A percentile compares a stretch with the other conserved stretches of the same genome.
These are phyloP conservation scores for Agrypnia vestita DNA, from an alignment of 1,140 invertebrate genomes.

Conservation along the genomic window DNA sequence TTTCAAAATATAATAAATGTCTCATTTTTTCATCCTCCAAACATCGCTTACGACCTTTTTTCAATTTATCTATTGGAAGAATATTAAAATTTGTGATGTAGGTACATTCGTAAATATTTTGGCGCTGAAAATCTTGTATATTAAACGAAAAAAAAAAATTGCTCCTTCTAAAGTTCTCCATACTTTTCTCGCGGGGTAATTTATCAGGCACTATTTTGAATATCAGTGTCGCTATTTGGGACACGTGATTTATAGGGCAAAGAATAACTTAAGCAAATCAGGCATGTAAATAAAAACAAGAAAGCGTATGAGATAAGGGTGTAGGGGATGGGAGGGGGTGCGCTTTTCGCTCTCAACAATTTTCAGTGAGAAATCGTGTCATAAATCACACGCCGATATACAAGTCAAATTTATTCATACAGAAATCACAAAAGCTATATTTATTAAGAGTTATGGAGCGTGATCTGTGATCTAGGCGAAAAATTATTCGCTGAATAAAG, in stretches of 20 bases:
- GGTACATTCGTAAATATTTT: no score
- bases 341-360: conserved; percentile 47
- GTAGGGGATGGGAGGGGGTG: conserved; percentile 44
- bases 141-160: conserved; percentile 34
- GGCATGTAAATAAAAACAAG: conserved; percentile 61
- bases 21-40: no score
- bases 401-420: conserved; percentile 54
- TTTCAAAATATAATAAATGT: no score
- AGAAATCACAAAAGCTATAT: conserved; percentile 48
- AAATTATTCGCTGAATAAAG: background rate
- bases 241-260: conserved; percentile 55
- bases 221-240: conserved; percentile 60
- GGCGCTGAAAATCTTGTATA: no score
- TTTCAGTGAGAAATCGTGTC: conserved; percentile 59
- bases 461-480: conserved; percentile 36
- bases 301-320: conserved; percentile 34
- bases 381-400: conserved; percentile 57
- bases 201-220: conserved; percentile 61
- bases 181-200: conserved; percentile 50
- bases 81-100: no score
- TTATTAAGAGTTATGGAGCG: conserved; percentile 57
- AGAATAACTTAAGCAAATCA: conserved; percentile 58
- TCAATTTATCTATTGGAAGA: no score
- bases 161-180: conserved; percentile 48
- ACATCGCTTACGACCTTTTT: no score